Evolutionary conservation across 2,113 vertebrate genomes (phyloP).

Genomic region (Fulmarus glacialis): DNA sequence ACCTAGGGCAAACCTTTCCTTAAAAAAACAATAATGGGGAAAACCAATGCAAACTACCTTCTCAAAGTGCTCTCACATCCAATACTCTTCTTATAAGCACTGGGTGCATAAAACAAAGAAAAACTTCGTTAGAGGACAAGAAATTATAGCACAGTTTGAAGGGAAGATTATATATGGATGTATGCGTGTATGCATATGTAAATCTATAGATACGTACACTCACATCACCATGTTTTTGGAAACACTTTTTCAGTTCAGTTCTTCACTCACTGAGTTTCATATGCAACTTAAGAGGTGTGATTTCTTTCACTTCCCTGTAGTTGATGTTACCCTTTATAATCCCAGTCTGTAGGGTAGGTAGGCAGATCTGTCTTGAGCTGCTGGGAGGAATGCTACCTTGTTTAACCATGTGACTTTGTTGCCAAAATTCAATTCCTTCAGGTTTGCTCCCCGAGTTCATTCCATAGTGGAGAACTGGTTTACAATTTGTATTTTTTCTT

Average conservation of each 20-base stretch:
- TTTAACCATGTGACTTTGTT: rapidly evolving
- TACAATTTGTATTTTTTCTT: not conserved
- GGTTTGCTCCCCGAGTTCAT: not conserved
- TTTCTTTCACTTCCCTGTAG: not conserved
- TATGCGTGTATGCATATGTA: too few relatives aligned
- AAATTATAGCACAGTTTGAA: not conserved
- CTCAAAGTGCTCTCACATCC: not conserved
- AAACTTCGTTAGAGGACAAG: not conserved
- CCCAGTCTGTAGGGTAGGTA: not conserved
- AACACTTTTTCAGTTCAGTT: not conserved
- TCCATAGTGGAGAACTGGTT: not conserved
- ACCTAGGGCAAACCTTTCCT: not conserved
- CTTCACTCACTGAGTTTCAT: not conserved
- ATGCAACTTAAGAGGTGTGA: not conserved
- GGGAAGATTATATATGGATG: too few relatives aligned
- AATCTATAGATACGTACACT: too few relatives aligned
- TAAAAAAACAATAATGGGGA: not conserved
- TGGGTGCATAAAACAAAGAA: not conserved
- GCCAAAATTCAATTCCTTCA: not conserved
- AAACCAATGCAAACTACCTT: not conserved
- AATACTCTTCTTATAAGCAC: not conserved
- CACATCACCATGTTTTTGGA: not conserved
- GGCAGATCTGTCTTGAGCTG: not conserved
- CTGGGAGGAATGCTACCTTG: not conserved
- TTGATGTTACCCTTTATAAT: not conserved